phyloP scores from a whole-genome alignment of 2,797 vertebrate genomes.

The Phalanger gymnotis region DNA sequence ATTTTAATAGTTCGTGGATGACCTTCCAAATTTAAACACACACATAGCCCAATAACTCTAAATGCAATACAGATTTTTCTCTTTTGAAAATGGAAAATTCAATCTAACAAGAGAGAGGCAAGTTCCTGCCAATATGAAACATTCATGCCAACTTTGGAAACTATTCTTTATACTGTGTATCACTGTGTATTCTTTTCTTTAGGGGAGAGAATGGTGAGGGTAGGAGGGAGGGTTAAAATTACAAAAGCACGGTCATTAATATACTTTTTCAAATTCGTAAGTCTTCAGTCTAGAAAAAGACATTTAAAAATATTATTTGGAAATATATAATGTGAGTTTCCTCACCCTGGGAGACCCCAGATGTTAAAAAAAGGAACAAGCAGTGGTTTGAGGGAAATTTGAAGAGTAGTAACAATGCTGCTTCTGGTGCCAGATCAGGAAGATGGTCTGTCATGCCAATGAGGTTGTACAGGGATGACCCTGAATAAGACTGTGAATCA shows the following conservation, averaged over 20 bases:
- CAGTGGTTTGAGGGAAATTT: slow-evolving; percentile 56
- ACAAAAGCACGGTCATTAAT: slow-evolving; percentile 39
- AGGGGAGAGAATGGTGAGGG: not conserved
- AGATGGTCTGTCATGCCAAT: slow-evolving; percentile 19
- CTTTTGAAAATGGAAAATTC: slow-evolving; percentile 67
- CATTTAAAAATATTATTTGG: slow-evolving; percentile 14
- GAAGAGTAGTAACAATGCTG: slow-evolving; percentile 24
- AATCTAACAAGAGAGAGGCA: slow-evolving; percentile 56
- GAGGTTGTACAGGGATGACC: not conserved
- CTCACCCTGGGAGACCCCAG: not conserved
- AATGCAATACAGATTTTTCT: slow-evolving; percentile 68
- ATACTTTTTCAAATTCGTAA: slow-evolving; percentile 26
- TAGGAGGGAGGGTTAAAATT: slow-evolving; percentile 16
- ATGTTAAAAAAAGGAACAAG: not conserved
- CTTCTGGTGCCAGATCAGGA: slow-evolving; percentile 55
- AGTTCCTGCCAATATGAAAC: slow-evolving; percentile 64
- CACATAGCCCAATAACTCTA: not conserved
- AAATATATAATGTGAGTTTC: not conserved
- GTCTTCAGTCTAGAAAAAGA: slow-evolving; percentile 19
- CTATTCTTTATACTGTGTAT: not conserved
- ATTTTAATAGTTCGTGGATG: not conserved
- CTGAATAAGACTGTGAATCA: not conserved
- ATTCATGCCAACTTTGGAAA: slow-evolving; percentile 57
- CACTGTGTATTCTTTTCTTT: slow-evolving; percentile 34
- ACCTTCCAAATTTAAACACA: not conserved